phyloP scores from a whole-genome alignment of 2,113 vertebrate genomes.

The Pseudolaguvia tuberculata region DNA sequence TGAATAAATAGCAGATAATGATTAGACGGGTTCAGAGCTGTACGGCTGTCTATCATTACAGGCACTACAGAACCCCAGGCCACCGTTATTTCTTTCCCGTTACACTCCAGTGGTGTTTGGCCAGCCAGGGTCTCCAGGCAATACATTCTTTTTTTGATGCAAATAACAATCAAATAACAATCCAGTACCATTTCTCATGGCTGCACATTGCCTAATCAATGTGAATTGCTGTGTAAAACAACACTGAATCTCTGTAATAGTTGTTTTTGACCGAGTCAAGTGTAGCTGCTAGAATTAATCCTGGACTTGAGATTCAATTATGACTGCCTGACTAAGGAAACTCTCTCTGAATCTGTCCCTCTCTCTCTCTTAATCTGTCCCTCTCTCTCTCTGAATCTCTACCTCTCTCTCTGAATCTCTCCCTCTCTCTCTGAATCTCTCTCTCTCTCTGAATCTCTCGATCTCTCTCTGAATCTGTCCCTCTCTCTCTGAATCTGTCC shows the following conservation, averaged over 20 bases:
- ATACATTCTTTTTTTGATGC: conserved; percentile 95
- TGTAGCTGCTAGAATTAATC: conserved; percentile 99
- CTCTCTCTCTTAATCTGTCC: not conserved
- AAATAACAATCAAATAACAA: conserved; percentile 98
- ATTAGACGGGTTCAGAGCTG: conserved; percentile 24
- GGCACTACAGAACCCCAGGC: conserved; percentile 9
- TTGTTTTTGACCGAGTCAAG: conserved; percentile 99
- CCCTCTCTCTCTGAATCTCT: no score
- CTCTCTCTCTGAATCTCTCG: not conserved
- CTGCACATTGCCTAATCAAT: conserved; percentile 99
- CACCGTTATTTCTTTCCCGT: conserved; percentile 44
- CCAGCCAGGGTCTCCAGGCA: conserved; percentile 60
- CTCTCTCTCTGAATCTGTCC: conserved; percentile 41
- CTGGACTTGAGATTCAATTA: conserved; percentile 99
- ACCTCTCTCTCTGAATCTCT: no score
- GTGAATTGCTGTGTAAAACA: conserved; percentile 99
- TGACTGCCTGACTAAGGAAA: conserved; percentile 76
- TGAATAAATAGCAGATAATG: conserved; percentile 24
- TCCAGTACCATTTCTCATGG: conserved; percentile 84
- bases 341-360: conserved; percentile 52
- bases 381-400: not conserved
- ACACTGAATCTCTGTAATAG: conserved; percentile 93
- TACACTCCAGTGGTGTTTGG: conserved; percentile 52
- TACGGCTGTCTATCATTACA: conserved; percentile 25
- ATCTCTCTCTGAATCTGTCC: not conserved